phyloP scores from a whole-genome alignment of 2,797 vertebrate genomes.

The Chelmon rostratus region DNA sequence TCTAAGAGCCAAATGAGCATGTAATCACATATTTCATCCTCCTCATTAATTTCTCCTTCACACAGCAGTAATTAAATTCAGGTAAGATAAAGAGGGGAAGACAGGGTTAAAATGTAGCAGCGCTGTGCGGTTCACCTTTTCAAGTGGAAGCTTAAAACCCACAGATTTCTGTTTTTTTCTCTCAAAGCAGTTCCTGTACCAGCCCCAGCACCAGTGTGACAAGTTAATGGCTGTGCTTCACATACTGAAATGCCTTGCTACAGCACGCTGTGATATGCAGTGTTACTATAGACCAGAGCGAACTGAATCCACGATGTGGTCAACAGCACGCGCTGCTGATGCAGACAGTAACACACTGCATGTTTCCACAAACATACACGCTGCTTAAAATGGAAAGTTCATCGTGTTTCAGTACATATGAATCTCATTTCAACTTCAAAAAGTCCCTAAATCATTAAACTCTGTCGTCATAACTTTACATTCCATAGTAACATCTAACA shows the following conservation, averaged over 20 bases:
- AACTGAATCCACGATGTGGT: not conserved
- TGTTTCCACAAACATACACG: not conserved
- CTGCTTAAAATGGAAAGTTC: not conserved
- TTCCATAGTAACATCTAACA: not conserved
- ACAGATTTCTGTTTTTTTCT: conserved; percentile 20
- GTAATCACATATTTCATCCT: conserved; percentile 64
- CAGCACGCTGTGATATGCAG: not conserved
- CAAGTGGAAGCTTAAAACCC: conserved; percentile 36
- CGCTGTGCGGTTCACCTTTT: conserved; percentile 39
- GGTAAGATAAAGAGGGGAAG: conserved; percentile 53
- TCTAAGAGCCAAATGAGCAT: conserved; percentile 51
- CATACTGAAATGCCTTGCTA: not conserved
- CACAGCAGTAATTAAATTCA: conserved; percentile 66
- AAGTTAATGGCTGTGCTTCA: conserved; percentile 13
- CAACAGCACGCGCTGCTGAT: not conserved
- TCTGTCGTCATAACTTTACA: not conserved
- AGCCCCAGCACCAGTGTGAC: conserved; percentile 29
- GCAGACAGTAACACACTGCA: not conserved
- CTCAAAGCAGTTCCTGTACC: conserved; percentile 42
- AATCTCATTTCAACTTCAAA: not conserved
- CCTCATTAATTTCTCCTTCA: conserved; percentile 59
- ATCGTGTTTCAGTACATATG: not conserved
- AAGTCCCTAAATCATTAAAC: not conserved
- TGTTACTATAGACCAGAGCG: not conserved
- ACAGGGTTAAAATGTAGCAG: conserved; percentile 48